Conservation (phyloP, 1,140 invertebrate species). For the Zaprionus lachaisei region DNA sequence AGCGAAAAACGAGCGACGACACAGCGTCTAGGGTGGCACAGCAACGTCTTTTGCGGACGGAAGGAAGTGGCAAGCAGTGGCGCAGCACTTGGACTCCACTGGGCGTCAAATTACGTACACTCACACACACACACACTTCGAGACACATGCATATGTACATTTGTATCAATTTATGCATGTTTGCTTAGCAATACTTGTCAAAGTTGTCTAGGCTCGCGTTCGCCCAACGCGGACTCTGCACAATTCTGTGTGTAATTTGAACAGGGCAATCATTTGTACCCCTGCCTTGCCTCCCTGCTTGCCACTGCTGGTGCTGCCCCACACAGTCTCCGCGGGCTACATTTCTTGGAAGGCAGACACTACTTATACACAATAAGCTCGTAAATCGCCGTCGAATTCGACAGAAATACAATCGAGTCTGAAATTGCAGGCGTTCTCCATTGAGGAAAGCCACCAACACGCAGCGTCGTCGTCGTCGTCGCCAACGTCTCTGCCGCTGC, state of each 20-base stretch:
- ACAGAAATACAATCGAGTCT: slow-evolving; percentile 69
- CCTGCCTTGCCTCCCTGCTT: not conserved
- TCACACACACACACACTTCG: not conserved
- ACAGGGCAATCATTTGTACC: slow-evolving; percentile 48
- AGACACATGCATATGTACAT: slow-evolving; percentile 3
- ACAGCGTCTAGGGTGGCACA: slow-evolving; percentile 65
- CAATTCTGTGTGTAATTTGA: slow-evolving; percentile 79
- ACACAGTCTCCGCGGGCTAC: slow-evolving; percentile 4
- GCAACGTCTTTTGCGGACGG: slow-evolving; percentile 42
- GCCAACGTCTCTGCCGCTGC: slow-evolving; percentile 7
- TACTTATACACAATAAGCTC: slow-evolving; percentile 60
- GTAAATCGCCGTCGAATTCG: slow-evolving; percentile 76
- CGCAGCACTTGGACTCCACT: slow-evolving; percentile 10
- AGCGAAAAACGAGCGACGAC: slow-evolving; percentile 52
- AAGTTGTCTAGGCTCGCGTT: slow-evolving; percentile 64
- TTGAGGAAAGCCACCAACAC: slow-evolving; percentile 65
- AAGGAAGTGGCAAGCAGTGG: slow-evolving; percentile 58
- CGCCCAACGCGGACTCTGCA: slow-evolving; percentile 17
- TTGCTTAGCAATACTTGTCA: slow-evolving; percentile 82
- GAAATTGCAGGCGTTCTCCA: slow-evolving; percentile 54
- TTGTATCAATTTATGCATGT: slow-evolving; percentile 76
- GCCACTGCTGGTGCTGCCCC: not conserved
- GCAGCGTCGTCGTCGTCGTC: slow-evolving; percentile 21
- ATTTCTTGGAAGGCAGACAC: slow-evolving; percentile 63
- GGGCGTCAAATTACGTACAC: slow-evolving; percentile 41